Evolutionary conservation across 2,888 invertebrate genomes (phyloP), one percentile per base, ranked within the genome.

Genomic region (Phaedon cochleariae): DNA sequence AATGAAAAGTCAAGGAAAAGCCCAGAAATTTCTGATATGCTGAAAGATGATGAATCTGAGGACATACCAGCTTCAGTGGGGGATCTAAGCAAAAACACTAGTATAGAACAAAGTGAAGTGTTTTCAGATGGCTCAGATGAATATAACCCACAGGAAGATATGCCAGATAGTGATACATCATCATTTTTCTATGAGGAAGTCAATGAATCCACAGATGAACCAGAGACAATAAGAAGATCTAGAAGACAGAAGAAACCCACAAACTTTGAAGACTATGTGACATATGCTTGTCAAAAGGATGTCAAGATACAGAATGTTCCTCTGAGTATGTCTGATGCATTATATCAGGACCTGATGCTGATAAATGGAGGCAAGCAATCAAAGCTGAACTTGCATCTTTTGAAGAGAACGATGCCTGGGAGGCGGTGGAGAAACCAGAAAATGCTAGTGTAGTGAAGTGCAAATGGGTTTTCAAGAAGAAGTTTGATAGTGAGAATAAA

Each of bases 391-490:
- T 59, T 2, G 18, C 52, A 17, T 51, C 26, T 17, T 45, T 61
- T 52, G 53, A 61, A 41, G 46, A 52, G 21, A 61, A 53, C 37
- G 29, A 21, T 41, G 61, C 53, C 26, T 61, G 61, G 61, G 45
- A 52, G 21, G 26, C 53, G 1, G 34, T 53, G 22, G 53, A 61
- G 18, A 34, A 29, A 31, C 61, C 61, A 20, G 31, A 52, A 22
- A 41, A 61, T 18, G 46, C 22, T 7, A 61, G 22, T 6, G 18
- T 62, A 49, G 57, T 62, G 45, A 55, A 62, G 20, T 46, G 34
- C 21, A 55, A 46, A 17, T 62, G 62, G 55, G 54, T 62, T 2
- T 58, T 58, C 26, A 58, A 51, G 64, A 57, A 26, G 57, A 63
- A 63, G 29, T n/a, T 45, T 12, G 46, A 58, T 20, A 10, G 22